Base-by-base conservation (phyloP, 2,797 vertebrate species). In the Diglossa cyanea region DNA sequence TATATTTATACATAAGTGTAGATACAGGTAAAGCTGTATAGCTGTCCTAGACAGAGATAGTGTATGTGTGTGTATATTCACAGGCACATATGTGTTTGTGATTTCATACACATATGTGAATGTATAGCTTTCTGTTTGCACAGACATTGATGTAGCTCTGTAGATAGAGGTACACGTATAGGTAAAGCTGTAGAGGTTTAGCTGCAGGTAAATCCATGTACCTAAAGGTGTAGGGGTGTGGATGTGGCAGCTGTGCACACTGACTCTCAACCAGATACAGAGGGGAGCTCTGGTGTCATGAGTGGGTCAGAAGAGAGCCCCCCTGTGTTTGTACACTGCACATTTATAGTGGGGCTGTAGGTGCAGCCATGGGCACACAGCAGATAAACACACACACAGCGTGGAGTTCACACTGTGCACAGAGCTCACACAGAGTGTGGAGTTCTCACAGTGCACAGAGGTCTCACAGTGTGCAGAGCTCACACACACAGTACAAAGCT, bases 251-350 rank as follows among this genome's bases (percentile, higher is more conserved):
- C 17, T 13, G 13, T 61, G 48, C 45, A 23, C 16, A 15, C 24
- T 13, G 47, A 44, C 31, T 31, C 37, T 37, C 16, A 53, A 1
- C 11, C 53, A 13, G 1, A 3, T 6, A 17, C 12, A 47, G 30
- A 47, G 18, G 31, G 48, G 25, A 67, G 47, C 31, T 81, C 21
- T 31, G 54, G 19, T 74, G 13, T 26, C 15, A 8, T 11, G 21
- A 28, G 21, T 74, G 62, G 40, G 42, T 61, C 9, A 40, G 47
- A 24, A 10, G 40, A 48, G 16, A n/a, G 10, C 20, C 4, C 4
- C 11, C 3, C 11, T 2, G 0, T 28, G 20, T 81, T 61, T 45
- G 58, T 33, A 72, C 9, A 40, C 11, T 1, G 1, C 33, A 66
- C 14, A 39, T 80, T 40, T 40, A 33, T 9, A 19, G 14, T 14